Evolutionary conservation across 2,113 vertebrate species (phyloP).

Genomic region (Puma concolor): DNA sequence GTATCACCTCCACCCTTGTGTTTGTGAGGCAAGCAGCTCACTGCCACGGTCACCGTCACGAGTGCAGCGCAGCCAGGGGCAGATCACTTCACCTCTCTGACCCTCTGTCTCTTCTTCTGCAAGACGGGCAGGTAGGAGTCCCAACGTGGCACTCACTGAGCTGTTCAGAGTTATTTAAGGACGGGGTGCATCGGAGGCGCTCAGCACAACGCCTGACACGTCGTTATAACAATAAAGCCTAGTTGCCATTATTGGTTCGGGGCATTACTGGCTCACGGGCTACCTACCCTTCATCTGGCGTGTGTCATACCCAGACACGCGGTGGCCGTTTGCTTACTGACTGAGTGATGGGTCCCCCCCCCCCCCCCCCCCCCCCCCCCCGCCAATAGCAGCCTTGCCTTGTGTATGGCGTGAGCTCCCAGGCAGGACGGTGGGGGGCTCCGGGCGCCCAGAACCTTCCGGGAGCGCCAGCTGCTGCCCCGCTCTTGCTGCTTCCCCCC

Average conservation of each 20-base stretch:
- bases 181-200: background rate
- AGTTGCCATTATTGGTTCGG: background rate
- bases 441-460: background rate
- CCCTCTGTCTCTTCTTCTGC: background rate
- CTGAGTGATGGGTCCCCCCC: background rate
- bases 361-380: fast-evolving
- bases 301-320: background rate
- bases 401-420: background rate
- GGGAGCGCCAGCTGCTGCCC: fast-evolving
- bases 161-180: background rate
- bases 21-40: background rate
- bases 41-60: fast-evolving
- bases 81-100: background rate
- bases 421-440: background rate
- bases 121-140: fast-evolving
- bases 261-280: background rate
- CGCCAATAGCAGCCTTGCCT: background rate
- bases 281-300: background rate
- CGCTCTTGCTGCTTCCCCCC: fast-evolving
- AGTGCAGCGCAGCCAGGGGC: background rate
- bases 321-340: background rate
- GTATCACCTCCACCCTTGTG: background rate
- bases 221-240: background rate
- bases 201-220: background rate
- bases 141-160: background rate